phyloP scores from a whole-genome alignment of 2,113 vertebrate genomes.

The Chloebia gouldiae region DNA sequence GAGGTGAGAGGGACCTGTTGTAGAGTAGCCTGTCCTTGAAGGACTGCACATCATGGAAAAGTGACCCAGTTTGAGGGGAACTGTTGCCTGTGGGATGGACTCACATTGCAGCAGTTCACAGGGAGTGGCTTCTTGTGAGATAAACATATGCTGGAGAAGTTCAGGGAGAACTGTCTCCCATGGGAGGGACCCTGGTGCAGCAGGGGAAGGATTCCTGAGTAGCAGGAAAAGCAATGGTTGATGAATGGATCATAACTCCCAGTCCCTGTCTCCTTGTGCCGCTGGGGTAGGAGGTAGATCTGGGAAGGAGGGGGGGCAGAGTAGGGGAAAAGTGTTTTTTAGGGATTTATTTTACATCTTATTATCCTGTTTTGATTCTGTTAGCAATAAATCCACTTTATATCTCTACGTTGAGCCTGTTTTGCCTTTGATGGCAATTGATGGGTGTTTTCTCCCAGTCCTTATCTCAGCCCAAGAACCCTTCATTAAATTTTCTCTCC shows the following conservation, averaged over 20 bases:
- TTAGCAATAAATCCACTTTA: background rate
- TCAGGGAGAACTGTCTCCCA: background rate
- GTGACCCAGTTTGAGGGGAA: background rate
- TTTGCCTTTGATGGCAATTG: background rate
- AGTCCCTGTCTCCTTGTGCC: background rate
- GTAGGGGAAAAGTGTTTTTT: background rate
- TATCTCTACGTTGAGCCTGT: background rate
- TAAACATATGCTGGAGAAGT: background rate
- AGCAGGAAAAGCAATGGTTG: fast-evolving
- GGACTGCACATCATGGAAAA: background rate
- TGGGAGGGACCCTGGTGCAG: background rate
- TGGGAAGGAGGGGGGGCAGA: background rate
- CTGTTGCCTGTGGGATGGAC: background rate
- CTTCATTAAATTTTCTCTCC: background rate
- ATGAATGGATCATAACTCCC: background rate
- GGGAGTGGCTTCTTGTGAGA: background rate
- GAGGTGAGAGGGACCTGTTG: background rate
- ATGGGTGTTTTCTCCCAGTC: background rate
- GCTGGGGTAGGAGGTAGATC: background rate
- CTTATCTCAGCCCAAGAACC: background rate
- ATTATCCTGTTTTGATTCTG: background rate
- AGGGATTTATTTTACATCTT: background rate
- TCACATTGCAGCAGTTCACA: background rate
- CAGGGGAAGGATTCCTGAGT: background rate
- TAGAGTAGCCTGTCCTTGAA: background rate